Conservation (phyloP, 2,113 vertebrate genomes). For the Pantherophis guttatus region DNA sequence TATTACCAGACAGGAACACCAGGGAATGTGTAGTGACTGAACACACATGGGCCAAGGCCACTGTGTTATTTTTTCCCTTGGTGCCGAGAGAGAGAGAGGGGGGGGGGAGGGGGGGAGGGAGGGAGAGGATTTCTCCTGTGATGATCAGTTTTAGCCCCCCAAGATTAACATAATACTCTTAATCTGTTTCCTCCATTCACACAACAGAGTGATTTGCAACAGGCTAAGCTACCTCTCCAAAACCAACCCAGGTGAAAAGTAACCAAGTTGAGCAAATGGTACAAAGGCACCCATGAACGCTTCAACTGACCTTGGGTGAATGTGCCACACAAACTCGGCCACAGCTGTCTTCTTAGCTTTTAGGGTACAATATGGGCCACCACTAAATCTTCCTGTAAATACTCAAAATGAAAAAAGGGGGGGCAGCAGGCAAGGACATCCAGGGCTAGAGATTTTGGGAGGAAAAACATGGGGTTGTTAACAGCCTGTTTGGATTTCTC, state of each 20-base stretch:
- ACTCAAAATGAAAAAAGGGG: background rate
- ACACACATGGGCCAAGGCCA: too few relatives aligned
- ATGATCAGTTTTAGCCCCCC: too few relatives aligned
- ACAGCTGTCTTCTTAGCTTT: background rate
- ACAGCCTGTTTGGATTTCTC: background rate
- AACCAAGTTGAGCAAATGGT: background rate
- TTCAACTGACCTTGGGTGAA: background rate
- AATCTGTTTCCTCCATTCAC: background rate
- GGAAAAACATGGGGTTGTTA: too few relatives aligned
- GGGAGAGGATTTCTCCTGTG: too few relatives aligned
- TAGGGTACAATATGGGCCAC: background rate
- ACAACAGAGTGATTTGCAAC: background rate
- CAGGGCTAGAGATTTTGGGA: background rate
- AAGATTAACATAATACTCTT: too few relatives aligned
- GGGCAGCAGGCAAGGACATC: background rate
- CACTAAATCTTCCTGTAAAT: background rate
- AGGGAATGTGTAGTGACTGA: too few relatives aligned
- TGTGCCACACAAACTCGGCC: background rate
- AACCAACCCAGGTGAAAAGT: background rate
- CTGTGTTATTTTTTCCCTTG: too few relatives aligned
- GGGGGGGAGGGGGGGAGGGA: accelerated
- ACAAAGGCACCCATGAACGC: background rate
- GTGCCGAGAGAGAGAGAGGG: too few relatives aligned
- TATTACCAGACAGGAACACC: too few relatives aligned
- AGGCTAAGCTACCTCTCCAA: background rate